Evolutionary conservation across 2,113 vertebrate genomes (phyloP).

Genomic region (Hydrochoerus hydrochaeris): DNA sequence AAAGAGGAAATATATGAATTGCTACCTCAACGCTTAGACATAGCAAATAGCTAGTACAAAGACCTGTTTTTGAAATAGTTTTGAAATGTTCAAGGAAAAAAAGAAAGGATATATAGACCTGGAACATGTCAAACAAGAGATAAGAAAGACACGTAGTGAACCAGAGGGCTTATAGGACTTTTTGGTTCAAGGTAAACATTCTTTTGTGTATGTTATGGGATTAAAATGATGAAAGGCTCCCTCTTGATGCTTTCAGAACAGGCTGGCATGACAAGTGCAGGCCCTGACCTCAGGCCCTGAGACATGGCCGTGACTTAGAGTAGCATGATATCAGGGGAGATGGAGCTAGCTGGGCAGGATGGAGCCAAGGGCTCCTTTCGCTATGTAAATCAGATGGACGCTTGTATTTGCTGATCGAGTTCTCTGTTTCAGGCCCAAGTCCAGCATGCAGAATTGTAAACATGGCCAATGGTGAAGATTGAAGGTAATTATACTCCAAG

Average conservation of each 20-base stretch:
- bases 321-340: no score
- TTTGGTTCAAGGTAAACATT: background rate
- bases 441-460: background rate
- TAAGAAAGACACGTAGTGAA: background rate
- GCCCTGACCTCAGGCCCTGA: background rate
- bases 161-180: background rate
- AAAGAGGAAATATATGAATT: background rate
- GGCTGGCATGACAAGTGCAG: background rate
- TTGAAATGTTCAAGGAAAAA: background rate
- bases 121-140: background rate
- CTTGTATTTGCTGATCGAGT: background rate
- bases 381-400: background rate
- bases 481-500: background rate
- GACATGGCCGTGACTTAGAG: background rate
- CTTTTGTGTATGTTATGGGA: background rate
- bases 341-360: no score
- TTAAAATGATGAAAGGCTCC: background rate
- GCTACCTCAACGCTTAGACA: background rate
- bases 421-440: background rate
- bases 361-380: background rate
- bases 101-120: background rate
- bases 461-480: fast-evolving
- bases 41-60: background rate
- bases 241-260: background rate
- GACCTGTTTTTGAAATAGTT: background rate